phyloP scores from a whole-genome alignment of 2,797 vertebrate species.

The Poeciliopsis gracilis region DNA sequence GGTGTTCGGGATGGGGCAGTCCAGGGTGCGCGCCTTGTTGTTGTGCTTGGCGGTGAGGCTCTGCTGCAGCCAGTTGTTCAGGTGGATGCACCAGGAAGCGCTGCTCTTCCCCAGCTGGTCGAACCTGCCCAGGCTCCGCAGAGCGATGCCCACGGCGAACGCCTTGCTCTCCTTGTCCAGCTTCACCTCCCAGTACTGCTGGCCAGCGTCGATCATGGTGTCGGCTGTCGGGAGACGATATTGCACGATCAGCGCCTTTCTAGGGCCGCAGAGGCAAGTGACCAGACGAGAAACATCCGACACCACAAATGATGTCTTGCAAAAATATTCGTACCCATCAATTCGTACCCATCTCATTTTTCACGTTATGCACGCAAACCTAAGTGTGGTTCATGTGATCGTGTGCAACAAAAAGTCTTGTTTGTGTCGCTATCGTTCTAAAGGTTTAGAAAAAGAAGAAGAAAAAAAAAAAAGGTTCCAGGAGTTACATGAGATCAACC shows the following conservation, averaged over 20 bases:
- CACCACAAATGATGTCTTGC: neutral
- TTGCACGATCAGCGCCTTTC: neutral
- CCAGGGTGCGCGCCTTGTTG: slow-evolving; percentile 93
- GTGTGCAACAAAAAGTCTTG: no score
- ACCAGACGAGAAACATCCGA: neutral
- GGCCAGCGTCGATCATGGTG: slow-evolving; percentile 88
- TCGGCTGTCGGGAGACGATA: slow-evolving; percentile 80
- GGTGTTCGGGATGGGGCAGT: slow-evolving; percentile 88
- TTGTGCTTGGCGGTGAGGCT: slow-evolving; percentile 96
- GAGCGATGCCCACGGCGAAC: slow-evolving; percentile 89
- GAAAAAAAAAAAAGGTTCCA: no score
- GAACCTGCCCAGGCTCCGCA: slow-evolving; percentile 90
- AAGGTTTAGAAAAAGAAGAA: no score
- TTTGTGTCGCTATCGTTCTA: no score
- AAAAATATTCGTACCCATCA: neutral
- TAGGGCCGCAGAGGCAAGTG: neutral
- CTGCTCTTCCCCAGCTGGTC: slow-evolving; percentile 93
- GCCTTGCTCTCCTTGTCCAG: slow-evolving; percentile 96
- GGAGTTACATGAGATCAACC: no score
- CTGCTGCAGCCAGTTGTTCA: slow-evolving; percentile 98
- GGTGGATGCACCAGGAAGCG: slow-evolving; percentile 94
- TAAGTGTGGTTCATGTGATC: neutral
- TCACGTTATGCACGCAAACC: neutral
- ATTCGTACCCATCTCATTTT: neutral
- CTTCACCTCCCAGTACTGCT: slow-evolving; percentile 95